A percentile compares a stretch with the other conserved stretches of the same genome.
These are phyloP conservation scores for Thalassaphorura encarpata DNA, from an alignment of 1,140 invertebrate genomes.

Conservation along the genomic window DNA sequence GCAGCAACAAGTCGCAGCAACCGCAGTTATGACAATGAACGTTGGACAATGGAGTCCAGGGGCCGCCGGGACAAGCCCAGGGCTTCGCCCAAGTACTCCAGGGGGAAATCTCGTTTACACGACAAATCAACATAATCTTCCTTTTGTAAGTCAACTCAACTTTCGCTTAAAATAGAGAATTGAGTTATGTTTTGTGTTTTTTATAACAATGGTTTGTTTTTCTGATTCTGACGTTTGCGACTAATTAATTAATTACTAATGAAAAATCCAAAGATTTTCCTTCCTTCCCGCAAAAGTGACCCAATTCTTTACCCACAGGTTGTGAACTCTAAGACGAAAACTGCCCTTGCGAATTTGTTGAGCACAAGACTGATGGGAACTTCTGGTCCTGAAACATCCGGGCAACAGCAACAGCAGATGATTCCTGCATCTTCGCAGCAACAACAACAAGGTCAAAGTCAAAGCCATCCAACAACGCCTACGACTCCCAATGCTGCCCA, in stretches of 20 bases:
- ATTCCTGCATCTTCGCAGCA: slow-evolving; percentile 44
- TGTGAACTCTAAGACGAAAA: slow-evolving; percentile 89
- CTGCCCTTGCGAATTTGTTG: slow-evolving; percentile 86
- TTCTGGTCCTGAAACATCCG: slow-evolving; percentile 36
- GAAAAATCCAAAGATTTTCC: too few relatives aligned
- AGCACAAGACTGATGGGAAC: slow-evolving; percentile 69
- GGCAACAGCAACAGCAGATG: slow-evolving; percentile 37
- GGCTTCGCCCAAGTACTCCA: not conserved
- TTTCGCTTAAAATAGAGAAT: too few relatives aligned
- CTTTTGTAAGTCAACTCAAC: slow-evolving; percentile 16
- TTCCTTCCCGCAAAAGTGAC: too few relatives aligned
- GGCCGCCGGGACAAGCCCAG: not conserved
- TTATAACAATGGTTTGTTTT: too few relatives aligned
- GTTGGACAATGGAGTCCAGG: slow-evolving; percentile 8
- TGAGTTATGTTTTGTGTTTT: too few relatives aligned
- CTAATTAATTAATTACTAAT: too few relatives aligned
- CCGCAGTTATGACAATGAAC: slow-evolving; percentile 13
- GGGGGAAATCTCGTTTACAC: not conserved
- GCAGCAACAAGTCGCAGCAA: slow-evolving; percentile 17
- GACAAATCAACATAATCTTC: slow-evolving; percentile 9
- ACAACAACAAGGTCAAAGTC: too few relatives aligned
- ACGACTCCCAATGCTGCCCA: too few relatives aligned
- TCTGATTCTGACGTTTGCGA: too few relatives aligned
- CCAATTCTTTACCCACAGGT: slow-evolving; percentile 35
- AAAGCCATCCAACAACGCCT: too few relatives aligned